Conservation (phyloP, 1,140 invertebrate species). For the Bombus breviceps region DNA sequence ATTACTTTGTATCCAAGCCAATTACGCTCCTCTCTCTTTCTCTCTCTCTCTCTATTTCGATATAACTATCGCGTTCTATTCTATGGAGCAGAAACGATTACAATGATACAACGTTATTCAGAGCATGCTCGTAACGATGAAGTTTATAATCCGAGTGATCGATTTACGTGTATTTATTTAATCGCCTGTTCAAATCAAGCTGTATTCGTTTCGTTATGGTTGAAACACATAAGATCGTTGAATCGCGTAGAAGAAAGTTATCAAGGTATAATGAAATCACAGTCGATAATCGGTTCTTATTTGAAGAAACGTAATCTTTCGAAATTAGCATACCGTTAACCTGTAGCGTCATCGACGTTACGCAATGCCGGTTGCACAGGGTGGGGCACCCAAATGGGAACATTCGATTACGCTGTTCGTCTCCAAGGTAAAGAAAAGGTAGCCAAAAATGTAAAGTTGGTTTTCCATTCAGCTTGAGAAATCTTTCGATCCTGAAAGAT, state of each 20-base stretch:
- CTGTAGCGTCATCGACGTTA: not conserved
- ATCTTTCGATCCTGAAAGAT: not conserved
- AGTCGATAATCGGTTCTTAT: not conserved
- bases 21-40: not conserved
- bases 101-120: not conserved
- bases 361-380: not conserved
- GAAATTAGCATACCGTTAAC: constrained; percentile 1
- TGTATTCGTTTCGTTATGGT: not conserved
- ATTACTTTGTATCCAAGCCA: not conserved
- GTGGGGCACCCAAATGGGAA: not conserved
- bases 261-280: not conserved
- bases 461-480: not conserved
- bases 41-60: not conserved
- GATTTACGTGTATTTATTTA: not conserved
- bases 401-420: not conserved
- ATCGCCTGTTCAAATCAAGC: not conserved
- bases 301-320: not conserved
- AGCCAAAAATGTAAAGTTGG: not conserved
- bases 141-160: not conserved
- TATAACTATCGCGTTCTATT: not conserved
- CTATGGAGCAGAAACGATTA: not conserved
- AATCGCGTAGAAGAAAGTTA: not conserved
- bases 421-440: not conserved
- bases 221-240: no score
- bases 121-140: not conserved